These are phyloP conservation scores for Xenopus borealis DNA, from an alignment of 2,113 vertebrate genomes.

Conservation along the genomic window DNA sequence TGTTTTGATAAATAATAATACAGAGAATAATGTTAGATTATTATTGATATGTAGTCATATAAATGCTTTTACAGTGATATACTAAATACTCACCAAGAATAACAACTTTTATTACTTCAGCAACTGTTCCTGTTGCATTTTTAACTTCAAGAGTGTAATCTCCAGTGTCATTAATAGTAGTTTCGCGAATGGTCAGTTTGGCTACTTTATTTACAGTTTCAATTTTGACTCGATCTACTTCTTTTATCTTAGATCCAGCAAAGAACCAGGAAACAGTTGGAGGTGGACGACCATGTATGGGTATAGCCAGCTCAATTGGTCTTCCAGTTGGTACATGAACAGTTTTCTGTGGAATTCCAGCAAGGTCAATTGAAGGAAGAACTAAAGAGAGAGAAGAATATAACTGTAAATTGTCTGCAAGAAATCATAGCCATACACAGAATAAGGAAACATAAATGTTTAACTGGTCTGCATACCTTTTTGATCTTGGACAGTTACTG, in stretches of 20 bases:
- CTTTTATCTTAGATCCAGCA: constrained; percentile 77
- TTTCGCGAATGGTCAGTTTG: constrained; percentile 84
- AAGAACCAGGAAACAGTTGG: constrained; percentile 89
- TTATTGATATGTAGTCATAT: too few relatives aligned
- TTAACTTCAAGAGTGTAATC: constrained; percentile 89
- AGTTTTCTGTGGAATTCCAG: constrained; percentile 87
- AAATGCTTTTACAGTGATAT: constrained; percentile 3
- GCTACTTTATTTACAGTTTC: constrained; percentile 79
- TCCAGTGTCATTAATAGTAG: constrained; percentile 88
- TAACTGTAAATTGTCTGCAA: constrained; percentile 15
- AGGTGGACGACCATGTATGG: constrained; percentile 86
- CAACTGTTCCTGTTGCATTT: constrained; percentile 79
- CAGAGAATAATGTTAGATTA: too few relatives aligned
- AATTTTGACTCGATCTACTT: constrained; percentile 82
- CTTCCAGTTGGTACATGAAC: constrained; percentile 86
- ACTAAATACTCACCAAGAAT: constrained; percentile 82
- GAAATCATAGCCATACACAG: background rate
- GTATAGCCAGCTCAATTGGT: constrained; percentile 84
- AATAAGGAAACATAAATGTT: background rate
- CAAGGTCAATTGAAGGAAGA: constrained; percentile 84
- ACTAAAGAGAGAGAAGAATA: constrained; percentile 66
- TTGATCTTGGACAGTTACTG: constrained; percentile 87
- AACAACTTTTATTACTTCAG: constrained; percentile 83
- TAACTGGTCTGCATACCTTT: constrained; percentile 72
- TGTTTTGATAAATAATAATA: constrained; percentile 52